Evolutionary conservation across 2,888 invertebrate genomes (phyloP), one percentile per base, ranked within the genome.

Genomic region (Pammene fasciana): DNA sequence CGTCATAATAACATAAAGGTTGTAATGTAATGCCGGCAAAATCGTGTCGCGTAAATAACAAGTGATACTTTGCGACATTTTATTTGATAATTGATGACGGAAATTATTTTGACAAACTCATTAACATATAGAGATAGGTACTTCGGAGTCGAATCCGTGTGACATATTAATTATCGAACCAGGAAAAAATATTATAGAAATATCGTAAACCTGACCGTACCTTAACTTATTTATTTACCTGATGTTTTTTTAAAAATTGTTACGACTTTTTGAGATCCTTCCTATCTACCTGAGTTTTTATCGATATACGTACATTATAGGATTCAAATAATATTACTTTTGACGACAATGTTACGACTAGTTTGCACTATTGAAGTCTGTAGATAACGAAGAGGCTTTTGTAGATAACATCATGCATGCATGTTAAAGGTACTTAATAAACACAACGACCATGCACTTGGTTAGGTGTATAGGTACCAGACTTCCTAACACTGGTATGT

Each of bases 391-490:
- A 54, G n/a, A 52, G 11, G 26, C 34, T 13, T n/a, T n/a, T 68
- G 8, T 48, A 46, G 14, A 68, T 26, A 43, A 46, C 14, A 11
- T 48, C 68, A 68, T 68, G 62, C 68, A 50, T 64, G n/a, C 34
- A 54, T 46, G 57, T 65, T 65, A 52, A 50, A 59, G 26, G 55
- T 54, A 48, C 41, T 65, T 34, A 26, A 46, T 38, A 64, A 14
- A 14, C 52, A 65, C 52, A 65, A 65, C 14, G 16, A 34, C 18
- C 70, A 70, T 70, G 70, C 70, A 68, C 9, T 45, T 38, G 52
- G 59, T 70, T 70, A 70, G 70, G 45, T 65, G 45, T 54, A n/a
- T n/a, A n/a, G 46, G 65, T 70, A 70, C 65, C 70, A 68, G 70
- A 54, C 46, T 65, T 55, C 34, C 46, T n/a, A 70, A 38, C 41